Percentiles rank a stretch among this genome's conserved stretches.
Conservation (phyloP, 2,797 vertebrate species). For the Discoglossus pictus region DNA sequence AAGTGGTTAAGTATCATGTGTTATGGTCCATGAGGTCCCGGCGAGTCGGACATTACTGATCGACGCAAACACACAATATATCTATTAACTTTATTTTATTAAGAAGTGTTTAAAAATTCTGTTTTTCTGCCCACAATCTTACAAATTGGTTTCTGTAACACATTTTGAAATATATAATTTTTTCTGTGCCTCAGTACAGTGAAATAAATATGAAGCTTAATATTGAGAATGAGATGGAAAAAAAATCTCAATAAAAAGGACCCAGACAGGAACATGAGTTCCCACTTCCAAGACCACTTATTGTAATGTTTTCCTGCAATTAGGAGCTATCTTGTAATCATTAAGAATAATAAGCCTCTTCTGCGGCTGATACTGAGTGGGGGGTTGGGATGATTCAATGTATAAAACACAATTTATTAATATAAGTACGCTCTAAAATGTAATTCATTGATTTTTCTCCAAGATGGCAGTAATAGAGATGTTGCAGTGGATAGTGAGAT, state of each 20-base stretch:
- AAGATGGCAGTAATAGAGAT: not conserved
- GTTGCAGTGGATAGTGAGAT: not conserved
- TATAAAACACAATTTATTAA: not conserved
- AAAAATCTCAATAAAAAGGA: not conserved
- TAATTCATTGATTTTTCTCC: not conserved
- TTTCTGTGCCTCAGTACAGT: no score
- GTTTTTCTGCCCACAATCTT: no score
- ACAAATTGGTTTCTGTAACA: no score
- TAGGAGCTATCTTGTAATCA: constrained; percentile 23
- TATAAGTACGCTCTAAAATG: not conserved
- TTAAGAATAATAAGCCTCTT: not conserved
- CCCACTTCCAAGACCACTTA: not conserved
- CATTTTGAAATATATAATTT: no score
- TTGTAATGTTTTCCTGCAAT: constrained; percentile 4
- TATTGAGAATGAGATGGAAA: no score
- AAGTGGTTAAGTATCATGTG: no score
- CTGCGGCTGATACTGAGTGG: not conserved
- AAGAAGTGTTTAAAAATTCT: no score
- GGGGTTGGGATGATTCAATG: not conserved
- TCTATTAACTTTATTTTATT: no score
- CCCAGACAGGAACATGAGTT: not conserved
- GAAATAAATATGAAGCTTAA: no score
- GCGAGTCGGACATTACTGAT: no score
- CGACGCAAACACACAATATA: no score
- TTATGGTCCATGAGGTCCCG: no score